A percentile compares a stretch with the other conserved stretches of the same genome.
These are phyloP conservation scores for Caenorhabditis wallacei DNA, from an alignment of 2,888 invertebrate genomes.

Conservation along the genomic window DNA sequence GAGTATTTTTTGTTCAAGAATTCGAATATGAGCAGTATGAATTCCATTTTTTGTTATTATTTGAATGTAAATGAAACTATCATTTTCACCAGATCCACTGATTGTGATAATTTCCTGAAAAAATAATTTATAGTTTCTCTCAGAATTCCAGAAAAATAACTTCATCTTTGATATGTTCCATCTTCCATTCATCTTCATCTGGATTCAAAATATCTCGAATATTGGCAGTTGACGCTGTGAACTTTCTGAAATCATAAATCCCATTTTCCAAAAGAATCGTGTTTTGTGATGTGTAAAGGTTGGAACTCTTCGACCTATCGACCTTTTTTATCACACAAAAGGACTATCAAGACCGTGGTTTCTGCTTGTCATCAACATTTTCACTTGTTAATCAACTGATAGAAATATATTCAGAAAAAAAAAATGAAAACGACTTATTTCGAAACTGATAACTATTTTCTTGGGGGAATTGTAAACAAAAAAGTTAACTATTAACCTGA, in stretches of 20 bases:
- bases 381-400: conserved; percentile 11
- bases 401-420: neutral
- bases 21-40: conserved; percentile 31
- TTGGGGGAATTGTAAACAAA: conserved; percentile 6
- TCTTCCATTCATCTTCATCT: conserved; percentile 46
- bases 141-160: conserved; percentile 1
- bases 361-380: conserved; percentile 18
- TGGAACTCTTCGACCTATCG: conserved; percentile 10
- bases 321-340: conserved; percentile 17
- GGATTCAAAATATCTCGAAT: conserved; percentile 57
- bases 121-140: no score
- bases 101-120: conserved; percentile 46
- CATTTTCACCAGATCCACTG: conserved; percentile 46
- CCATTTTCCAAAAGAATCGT: neutral
- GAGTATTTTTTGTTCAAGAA: conserved; percentile 31
- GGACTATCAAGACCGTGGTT: conserved; percentile 6
- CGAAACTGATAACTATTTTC: neutral
- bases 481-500: conserved; percentile 5
- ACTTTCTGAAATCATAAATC: conserved; percentile 41
- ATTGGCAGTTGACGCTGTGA: conserved; percentile 48
- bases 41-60: conserved; percentile 33
- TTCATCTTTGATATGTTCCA: conserved; percentile 42
- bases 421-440: neutral
- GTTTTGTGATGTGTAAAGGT: neutral
- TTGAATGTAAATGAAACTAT: conserved; percentile 50